These are phyloP conservation scores for Polymixis lichenea DNA, from an alignment of 2,888 invertebrate species.

Conservation along the genomic window DNA sequence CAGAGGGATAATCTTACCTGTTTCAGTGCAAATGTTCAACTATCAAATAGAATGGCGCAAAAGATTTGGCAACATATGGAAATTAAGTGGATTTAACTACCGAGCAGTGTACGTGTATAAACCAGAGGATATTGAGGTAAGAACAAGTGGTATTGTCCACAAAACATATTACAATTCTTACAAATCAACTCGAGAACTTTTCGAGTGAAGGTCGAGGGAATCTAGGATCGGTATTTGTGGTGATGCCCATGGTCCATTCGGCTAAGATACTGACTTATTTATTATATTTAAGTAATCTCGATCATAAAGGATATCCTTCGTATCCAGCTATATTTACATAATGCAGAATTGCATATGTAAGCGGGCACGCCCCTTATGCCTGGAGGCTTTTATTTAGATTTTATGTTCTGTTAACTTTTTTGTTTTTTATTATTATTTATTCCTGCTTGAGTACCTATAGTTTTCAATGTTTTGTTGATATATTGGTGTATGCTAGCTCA, in stretches of 20 bases:
- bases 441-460: too few species aligned
- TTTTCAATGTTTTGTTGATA: too few species aligned
- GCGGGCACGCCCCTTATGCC: too few species aligned
- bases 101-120: conserved; percentile 62
- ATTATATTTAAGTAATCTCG: not conserved
- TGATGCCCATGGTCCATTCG: not conserved
- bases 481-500: too few species aligned
- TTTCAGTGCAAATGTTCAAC: conserved; percentile 46
- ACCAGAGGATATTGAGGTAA: conserved; percentile 66
- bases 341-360: too few species aligned
- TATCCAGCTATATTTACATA: too few species aligned
- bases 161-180: not conserved
- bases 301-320: too few species aligned
- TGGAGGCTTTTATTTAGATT: too few species aligned
- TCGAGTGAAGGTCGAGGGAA: not conserved
- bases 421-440: too few species aligned
- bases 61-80: conserved; percentile 55
- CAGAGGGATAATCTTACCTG: not conserved
- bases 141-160: not conserved
- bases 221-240: not conserved
- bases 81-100: conserved; percentile 50
- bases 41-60: conserved; percentile 44
- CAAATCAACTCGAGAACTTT: not conserved
- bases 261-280: not conserved
- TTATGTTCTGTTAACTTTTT: too few species aligned